phyloP scores from a whole-genome alignment of 2,113 vertebrate species.

The Tringa solitaria region DNA sequence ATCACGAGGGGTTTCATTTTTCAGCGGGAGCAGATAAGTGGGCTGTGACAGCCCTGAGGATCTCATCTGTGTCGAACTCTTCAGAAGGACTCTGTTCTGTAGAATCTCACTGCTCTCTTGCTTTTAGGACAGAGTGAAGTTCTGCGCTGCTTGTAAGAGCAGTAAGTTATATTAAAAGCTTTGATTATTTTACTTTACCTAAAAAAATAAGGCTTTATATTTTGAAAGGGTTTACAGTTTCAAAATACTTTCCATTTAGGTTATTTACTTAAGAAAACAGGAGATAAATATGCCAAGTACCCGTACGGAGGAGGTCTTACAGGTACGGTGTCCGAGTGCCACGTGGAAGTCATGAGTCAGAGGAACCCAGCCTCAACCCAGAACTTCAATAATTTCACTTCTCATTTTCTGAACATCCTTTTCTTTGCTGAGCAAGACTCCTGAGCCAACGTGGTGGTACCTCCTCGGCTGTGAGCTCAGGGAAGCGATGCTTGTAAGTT shows the following conservation, averaged over 20 bases:
- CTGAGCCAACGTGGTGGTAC: not conserved
- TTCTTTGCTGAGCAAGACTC: not conserved
- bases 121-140: not conserved
- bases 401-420: not conserved
- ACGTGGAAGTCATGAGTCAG: not conserved
- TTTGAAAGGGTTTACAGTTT: not conserved
- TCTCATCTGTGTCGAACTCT: rapidly evolving
- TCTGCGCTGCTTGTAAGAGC: not conserved
- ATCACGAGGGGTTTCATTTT: rapidly evolving
- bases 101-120: not conserved
- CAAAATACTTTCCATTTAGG: not conserved
- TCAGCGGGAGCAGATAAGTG: not conserved
- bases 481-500: not conserved
- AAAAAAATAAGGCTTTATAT: not conserved
- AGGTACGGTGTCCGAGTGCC: not conserved
- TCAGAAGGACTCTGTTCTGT: not conserved
- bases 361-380: not conserved
- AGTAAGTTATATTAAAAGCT: not conserved
- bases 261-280: not conserved
- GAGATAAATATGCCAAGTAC: not conserved
- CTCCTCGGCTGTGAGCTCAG: not conserved
- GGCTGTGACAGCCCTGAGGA: not conserved
- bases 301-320: not conserved
- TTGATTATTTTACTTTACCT: not conserved
- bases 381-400: not conserved